Percentiles rank a stretch among this genome's conserved stretches.
These are phyloP conservation scores for Rugalucina vietnamica DNA, from an alignment of 2,888 invertebrate species.

Conservation along the genomic window DNA sequence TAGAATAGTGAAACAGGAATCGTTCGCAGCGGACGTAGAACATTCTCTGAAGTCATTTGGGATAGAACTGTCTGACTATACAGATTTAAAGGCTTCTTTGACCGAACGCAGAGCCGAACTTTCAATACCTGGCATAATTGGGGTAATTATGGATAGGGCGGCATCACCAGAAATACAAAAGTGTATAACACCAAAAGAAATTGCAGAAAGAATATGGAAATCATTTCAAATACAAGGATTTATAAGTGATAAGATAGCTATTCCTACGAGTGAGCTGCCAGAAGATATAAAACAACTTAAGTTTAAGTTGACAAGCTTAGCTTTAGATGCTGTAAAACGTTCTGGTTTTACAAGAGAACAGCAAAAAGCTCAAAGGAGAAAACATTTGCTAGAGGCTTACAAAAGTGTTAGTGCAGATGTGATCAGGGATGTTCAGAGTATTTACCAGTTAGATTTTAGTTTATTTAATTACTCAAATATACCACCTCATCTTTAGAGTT, in stretches of 20 bases:
- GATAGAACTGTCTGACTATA: conserved; percentile 22
- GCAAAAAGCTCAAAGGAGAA: conserved; percentile 35
- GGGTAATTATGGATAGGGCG: conserved; percentile 35
- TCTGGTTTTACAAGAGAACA: conserved; percentile 30
- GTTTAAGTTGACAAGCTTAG: not conserved
- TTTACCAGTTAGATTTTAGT: conserved; percentile 47
- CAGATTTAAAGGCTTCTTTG: conserved; percentile 26
- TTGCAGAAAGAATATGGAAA: conserved; percentile 44
- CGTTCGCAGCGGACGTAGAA: conserved; percentile 47
- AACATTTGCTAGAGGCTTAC: conserved; percentile 42
- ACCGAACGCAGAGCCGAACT: conserved; percentile 34
- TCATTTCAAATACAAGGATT: conserved; percentile 61
- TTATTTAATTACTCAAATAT: conserved; percentile 45
- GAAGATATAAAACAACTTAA: not conserved
- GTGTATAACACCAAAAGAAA: conserved; percentile 32
- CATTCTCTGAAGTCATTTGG: conserved; percentile 34
- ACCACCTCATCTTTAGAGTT: conserved; percentile 39
- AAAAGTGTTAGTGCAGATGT: conserved; percentile 28
- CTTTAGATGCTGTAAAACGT: conserved; percentile 26
- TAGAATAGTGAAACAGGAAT: conserved; percentile 53
- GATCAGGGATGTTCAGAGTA: conserved; percentile 36
- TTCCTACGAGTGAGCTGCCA: conserved; percentile 1
- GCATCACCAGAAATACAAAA: not conserved
- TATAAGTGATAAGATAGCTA: conserved; percentile 37
- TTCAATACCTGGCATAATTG: conserved; percentile 43